phyloP scores from a whole-genome alignment of 1,140 invertebrate species.

The Papilio xuthus region DNA sequence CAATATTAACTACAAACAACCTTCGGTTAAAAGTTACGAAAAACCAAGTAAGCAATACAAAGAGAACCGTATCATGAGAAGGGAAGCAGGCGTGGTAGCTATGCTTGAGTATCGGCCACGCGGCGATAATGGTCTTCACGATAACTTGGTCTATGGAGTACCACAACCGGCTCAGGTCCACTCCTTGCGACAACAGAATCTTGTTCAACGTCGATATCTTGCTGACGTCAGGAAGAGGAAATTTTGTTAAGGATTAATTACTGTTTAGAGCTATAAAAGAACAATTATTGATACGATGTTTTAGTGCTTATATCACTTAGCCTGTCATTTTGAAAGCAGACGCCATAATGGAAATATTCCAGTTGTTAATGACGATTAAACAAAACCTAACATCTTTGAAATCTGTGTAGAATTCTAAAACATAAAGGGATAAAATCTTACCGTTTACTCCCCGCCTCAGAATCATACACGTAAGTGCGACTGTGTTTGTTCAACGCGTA shows the following conservation, averaged over 20 bases:
- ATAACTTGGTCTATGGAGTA: slow-evolving; percentile 93
- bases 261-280: background rate
- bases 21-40: background rate
- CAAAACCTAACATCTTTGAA: no score
- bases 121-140: slow-evolving; percentile 93
- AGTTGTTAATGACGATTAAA: no score
- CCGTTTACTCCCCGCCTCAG: slow-evolving; percentile 93
- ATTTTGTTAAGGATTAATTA: slow-evolving; percentile 8
- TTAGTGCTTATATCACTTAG: no score
- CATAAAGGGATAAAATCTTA: slow-evolving; percentile 51
- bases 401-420: background rate
- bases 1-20: no score
- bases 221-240: slow-evolving; percentile 69
- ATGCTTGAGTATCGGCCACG: slow-evolving; percentile 92
- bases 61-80: slow-evolving; percentile 86
- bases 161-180: slow-evolving; percentile 90
- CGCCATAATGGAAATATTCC: no score
- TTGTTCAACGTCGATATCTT: slow-evolving; percentile 91
- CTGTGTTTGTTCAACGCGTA: slow-evolving; percentile 97
- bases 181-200: slow-evolving; percentile 86
- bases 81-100: slow-evolving; percentile 95
- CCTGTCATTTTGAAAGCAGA: no score
- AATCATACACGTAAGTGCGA: slow-evolving; percentile 87
- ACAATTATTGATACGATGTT: no score
- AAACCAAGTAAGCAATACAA: background rate